phyloP scores from a whole-genome alignment of 2,113 vertebrate genomes.

The Pelecanus crispus region DNA sequence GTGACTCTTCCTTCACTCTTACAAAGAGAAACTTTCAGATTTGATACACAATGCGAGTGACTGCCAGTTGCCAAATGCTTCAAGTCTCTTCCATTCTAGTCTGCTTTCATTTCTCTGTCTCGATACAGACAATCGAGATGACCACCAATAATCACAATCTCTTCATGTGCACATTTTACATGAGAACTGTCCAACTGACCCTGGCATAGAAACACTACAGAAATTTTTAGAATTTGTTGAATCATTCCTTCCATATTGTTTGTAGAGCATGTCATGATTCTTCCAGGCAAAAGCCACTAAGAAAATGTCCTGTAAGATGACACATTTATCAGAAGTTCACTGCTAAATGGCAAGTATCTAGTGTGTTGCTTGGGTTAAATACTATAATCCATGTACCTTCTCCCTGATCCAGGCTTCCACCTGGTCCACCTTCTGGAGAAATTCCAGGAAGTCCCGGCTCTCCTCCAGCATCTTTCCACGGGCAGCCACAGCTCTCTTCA shows the following conservation, averaged over 20 bases:
- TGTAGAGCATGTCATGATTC: background rate
- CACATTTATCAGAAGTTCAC: background rate
- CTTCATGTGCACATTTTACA: background rate
- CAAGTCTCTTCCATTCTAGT: background rate
- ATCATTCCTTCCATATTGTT: background rate
- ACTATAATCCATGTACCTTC: constrained; percentile 69
- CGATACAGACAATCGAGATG: background rate
- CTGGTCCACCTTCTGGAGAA: constrained; percentile 85
- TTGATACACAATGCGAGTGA: background rate
- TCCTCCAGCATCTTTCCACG: constrained; percentile 82
- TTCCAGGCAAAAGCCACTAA: background rate
- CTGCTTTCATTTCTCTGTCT: background rate
- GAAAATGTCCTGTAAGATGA: background rate
- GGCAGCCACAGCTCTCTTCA: constrained; percentile 73
- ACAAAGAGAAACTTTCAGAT: background rate
- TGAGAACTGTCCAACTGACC: background rate
- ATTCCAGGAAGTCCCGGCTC: constrained; percentile 81
- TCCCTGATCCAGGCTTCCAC: constrained; percentile 89
- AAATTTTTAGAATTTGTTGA: background rate
- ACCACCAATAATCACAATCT: background rate
- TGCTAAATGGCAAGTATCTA: background rate
- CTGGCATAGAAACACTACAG: background rate
- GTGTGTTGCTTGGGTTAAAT: background rate
- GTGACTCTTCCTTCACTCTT: background rate
- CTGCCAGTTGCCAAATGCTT: background rate